Evolutionary conservation across 2,113 vertebrate genomes (phyloP), one percentile per base, ranked within the genome.

Genomic region (Galeopterus variegatus): DNA sequence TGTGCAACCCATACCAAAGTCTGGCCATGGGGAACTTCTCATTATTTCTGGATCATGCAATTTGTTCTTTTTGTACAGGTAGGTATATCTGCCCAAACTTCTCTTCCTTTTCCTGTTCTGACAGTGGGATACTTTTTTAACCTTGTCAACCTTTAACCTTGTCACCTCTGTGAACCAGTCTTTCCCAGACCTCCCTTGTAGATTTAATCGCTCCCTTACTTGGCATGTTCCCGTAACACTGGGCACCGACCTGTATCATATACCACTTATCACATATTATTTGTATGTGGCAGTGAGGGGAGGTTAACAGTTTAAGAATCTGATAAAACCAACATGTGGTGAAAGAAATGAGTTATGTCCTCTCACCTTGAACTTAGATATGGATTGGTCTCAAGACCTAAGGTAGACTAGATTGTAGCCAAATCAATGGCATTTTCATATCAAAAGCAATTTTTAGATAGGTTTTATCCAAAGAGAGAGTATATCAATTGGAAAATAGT

Each of bases 291-390:
- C 14, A 36, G 18, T 97, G 18, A 89, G 60, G 11, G 15, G 24
- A 76, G 24, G 18, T 48, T 95, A 86, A 80, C 26, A 92, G 24
- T 94, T 81, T 24, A 85, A 75, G 26, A 83, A 5, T 91, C 91
- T 45, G 72, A 84, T 97, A 92, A 94, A 90, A 90, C 81, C 52
- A 95, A 31, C 64, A 84, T 13, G 14, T 36, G 36, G 36, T 76
- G 36, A n/a, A 93, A 95, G 75, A 91, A 91, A 87, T 62, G 2
- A 82, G 11, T 67, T 85, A 73, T 45, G 8, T 96, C n/a, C 4
- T 81, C 54, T 96, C 45, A 82, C 31, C 58, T 96, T 96, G 95
- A 96, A 91, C 31, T 93, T 91, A 87, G 50, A 19, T 94, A 28
- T n/a, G 31, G 15, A 54, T 90, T 88, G 33, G 31, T 76, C 92